A percentile compares a stretch with the other conserved stretches of the same genome.
Conservation (phyloP, 2,797 vertebrate genomes). For the Telmatherina bonti region DNA sequence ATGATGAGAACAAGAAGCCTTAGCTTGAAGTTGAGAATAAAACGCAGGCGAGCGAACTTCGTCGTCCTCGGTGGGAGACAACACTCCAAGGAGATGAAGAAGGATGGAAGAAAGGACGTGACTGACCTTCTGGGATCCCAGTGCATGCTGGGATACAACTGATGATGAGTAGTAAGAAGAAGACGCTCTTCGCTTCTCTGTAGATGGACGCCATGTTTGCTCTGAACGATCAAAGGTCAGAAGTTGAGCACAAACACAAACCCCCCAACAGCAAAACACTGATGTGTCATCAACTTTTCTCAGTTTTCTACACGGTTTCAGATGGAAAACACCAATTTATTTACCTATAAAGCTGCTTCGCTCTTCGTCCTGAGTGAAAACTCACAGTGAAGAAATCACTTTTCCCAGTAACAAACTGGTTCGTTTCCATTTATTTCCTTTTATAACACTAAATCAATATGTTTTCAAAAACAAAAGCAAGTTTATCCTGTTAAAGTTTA, state of each 20-base stretch:
- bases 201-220: constrained; percentile 76
- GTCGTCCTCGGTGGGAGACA: neutral
- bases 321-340: neutral
- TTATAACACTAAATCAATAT: too few relatives aligned
- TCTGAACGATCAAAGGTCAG: constrained; percentile 73
- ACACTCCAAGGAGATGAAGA: neutral
- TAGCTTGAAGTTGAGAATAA: neutral
- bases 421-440: too few relatives aligned
- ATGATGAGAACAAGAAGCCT: neutral
- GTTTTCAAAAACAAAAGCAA: too few relatives aligned
- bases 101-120: neutral
- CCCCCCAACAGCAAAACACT: neutral
- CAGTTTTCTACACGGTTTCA: too few relatives aligned
- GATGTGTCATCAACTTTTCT: neutral
- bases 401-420: too few relatives aligned
- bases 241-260: constrained; percentile 25
- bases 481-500: too few relatives aligned
- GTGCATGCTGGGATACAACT: constrained; percentile 70
- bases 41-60: neutral
- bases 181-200: constrained; percentile 37
- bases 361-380: too few relatives aligned
- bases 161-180: constrained; percentile 56
- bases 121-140: constrained; percentile 75
- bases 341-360: neutral
- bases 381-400: too few relatives aligned